These are phyloP conservation scores for Misgurnus mizolepis DNA, from an alignment of 2,113 vertebrate species.

Conservation along the genomic window DNA sequence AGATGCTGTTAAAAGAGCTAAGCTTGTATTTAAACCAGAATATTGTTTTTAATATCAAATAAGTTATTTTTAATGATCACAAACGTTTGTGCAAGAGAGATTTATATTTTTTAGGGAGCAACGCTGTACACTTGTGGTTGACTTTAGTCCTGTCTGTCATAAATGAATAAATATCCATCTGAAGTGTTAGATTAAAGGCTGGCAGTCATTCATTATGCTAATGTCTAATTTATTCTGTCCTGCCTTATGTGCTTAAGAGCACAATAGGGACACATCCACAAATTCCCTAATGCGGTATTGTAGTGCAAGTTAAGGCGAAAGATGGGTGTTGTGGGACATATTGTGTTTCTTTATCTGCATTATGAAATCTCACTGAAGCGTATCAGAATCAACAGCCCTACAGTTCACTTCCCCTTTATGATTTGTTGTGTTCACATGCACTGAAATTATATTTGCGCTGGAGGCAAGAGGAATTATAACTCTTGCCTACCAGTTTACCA, in stretches of 20 bases:
- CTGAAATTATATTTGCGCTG: not conserved
- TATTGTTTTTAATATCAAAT: too few relatives aligned
- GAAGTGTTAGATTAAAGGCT: slow-evolving; percentile 20
- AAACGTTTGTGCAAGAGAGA: not conserved
- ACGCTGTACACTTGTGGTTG: not conserved
- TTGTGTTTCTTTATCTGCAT: slow-evolving; percentile 26
- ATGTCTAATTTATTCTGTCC: slow-evolving; percentile 11
- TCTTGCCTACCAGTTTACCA: not conserved
- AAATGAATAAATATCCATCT: slow-evolving; percentile 3
- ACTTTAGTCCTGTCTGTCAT: slow-evolving; percentile 6
- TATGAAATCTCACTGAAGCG: slow-evolving; percentile 27
- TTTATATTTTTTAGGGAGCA: not conserved
- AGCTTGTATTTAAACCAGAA: too few relatives aligned
- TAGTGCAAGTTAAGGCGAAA: slow-evolving; percentile 18
- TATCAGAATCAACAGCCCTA: slow-evolving; percentile 28
- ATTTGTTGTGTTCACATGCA: not conserved
- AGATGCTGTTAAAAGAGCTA: too few relatives aligned
- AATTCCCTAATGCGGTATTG: slow-evolving; percentile 27
- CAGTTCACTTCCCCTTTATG: slow-evolving; percentile 9
- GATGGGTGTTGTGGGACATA: slow-evolving; percentile 25
- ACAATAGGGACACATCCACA: slow-evolving; percentile 26
- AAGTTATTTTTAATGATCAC: too few relatives aligned
- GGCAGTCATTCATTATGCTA: not conserved
- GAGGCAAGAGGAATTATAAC: slow-evolving; percentile 6
- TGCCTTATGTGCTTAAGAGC: slow-evolving; percentile 12